Evolutionary conservation across 2,113 vertebrate genomes (phyloP), one percentile per base, ranked within the genome.

Genomic region (Hypanus sabinus): DNA sequence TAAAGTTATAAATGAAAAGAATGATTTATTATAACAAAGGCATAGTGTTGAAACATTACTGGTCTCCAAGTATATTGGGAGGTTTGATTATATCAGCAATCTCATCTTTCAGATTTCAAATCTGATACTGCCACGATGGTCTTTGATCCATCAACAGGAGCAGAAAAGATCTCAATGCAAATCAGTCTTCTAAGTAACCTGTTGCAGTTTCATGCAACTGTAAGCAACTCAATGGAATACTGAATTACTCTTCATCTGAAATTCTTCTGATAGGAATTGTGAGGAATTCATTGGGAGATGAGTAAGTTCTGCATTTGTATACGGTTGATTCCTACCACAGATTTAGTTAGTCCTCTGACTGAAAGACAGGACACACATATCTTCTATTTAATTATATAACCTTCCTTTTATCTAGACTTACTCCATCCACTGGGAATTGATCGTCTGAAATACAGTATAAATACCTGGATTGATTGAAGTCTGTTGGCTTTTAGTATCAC

Each of bases 301-400:
- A 16, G 55, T 30, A 30, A n/a, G 12, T 65, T 90, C 60, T 16
- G 30, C 0, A 1, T 65, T 30, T 30, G 65, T 62, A 65, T 14
- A 90, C 16, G 30, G 60, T 90, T 16, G 5, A 65, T 3, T 65
- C 30, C 30, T 16, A 65, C 27, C 18, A 7, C 12, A 60, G 16
- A 65, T 20, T 33, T 16, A 14, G 60, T 33, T 57, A 9, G 57
- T 33, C 30, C 14, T 8, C 5, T 85, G 24, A 57, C 5, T 27
- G 6, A 22, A 46, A 60, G 27, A 16, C 2, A 87, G 55, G 55
- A 11, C 27, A 60, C 57, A 57, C 11, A 14, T 27, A 90, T 33
- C 60, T 90, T 90, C 57, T 90, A 33, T 90, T 90, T 90, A 90
- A 68, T 90, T 65, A 90, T 20, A 8, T 65, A 90, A 33, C 30